Evolutionary conservation across 1,140 invertebrate genomes (phyloP), one percentile per base, ranked within the genome.

Genomic region (Forficula auricularia): DNA sequence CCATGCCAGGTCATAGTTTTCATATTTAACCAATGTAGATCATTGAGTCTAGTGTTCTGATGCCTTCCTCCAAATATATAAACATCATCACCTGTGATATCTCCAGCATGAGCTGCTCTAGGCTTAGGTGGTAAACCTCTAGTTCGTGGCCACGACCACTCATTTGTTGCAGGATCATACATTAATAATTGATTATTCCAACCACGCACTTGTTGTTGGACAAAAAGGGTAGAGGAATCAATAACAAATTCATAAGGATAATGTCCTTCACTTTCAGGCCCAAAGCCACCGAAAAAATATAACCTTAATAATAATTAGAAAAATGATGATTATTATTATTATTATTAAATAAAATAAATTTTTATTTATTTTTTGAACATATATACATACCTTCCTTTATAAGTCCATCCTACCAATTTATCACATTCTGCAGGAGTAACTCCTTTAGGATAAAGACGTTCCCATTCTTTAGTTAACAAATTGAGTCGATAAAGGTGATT

Each of bases 61-160:
- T 62, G 53, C 9, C 67, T 49, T 6, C 67, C 67, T 34, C 67
- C 67, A 58, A 67, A 69, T 18, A 68, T 49, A 45, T 58, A 68
- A 2, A 64, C 60, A 36, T 47, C 54, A 22, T 49, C 45, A 7
- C 53, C 54, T 3, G 56, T 40, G 31, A 53, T 50, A 9, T 56
- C 56, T 36, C 54, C 54, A 27, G 65, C 56, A 51, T 66, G 61
- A 8, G 67, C 66, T 31, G 67, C 67, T 38, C 66, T 46, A 4
- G 64, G 58, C 30, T 42, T 38, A n/a, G 66, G 67, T 8, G 50
- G 45, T 6, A 20, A 10, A 12, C 64, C 63, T 22, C 48, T 49
- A 19, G 50, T 56, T 39, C 47, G 32, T 19, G 61, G 58, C 38
- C 37, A 42, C 19, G 20, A 20, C 43, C 44, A 47, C 15, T 12